These are phyloP conservation scores for Onychomys leucogaster DNA, from an alignment of 2,797 vertebrate genomes.

Conservation along the genomic window DNA sequence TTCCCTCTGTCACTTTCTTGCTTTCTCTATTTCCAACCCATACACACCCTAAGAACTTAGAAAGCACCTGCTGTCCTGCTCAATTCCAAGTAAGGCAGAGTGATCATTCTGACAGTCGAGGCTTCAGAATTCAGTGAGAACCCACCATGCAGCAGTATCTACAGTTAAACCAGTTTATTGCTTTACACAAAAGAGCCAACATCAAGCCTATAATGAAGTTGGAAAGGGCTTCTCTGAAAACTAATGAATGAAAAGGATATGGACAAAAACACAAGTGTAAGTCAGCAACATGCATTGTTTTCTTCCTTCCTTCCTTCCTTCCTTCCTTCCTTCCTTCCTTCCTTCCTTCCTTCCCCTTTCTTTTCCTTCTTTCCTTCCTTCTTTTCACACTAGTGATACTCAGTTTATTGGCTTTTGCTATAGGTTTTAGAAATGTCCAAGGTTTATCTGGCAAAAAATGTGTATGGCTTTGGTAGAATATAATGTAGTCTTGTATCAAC, in stretches of 20 bases:
- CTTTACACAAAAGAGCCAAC: conserved; percentile 49
- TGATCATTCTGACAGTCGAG: conserved; percentile 40
- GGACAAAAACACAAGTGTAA: conserved; percentile 62
- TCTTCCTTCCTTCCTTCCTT: too few species aligned
- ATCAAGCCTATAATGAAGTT: conserved; percentile 61
- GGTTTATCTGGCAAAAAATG: background rate
- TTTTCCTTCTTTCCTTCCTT: too few species aligned
- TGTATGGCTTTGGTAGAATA: background rate
- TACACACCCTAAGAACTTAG: background rate
- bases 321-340: too few species aligned
- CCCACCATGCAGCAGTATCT: conserved; percentile 48
- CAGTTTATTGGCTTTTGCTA: conserved; percentile 44
- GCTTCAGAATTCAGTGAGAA: conserved; percentile 52
- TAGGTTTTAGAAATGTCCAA: conserved; percentile 22
- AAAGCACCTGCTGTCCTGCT: background rate
- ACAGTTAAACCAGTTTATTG: conserved; percentile 50
- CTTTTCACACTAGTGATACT: background rate
- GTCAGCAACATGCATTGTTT: background rate
- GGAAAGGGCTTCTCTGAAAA: conserved; percentile 57
- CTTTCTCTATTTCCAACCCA: conserved; percentile 14
- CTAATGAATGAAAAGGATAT: conserved; percentile 56
- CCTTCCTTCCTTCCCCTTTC: too few species aligned
- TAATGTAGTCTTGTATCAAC: background rate
- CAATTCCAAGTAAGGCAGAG: conserved; percentile 20
- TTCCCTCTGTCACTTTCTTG: background rate